phyloP scores from a whole-genome alignment of 2,113 vertebrate genomes.

The Heteronetta atricapilla region DNA sequence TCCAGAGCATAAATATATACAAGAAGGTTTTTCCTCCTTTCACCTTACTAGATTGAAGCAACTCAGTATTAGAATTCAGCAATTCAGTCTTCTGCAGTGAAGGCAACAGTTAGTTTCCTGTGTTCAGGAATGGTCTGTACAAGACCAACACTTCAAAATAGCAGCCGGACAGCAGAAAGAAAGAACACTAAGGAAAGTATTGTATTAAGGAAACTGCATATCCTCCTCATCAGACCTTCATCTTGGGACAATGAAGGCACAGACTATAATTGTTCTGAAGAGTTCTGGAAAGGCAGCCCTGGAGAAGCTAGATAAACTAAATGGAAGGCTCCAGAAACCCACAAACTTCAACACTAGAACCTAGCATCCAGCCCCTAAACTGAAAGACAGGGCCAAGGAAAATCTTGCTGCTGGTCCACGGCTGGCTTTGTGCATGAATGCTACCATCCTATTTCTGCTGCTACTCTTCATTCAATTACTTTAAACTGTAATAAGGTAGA shows the following conservation, averaged over 20 bases:
- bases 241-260: neutral
- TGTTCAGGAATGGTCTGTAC: neutral
- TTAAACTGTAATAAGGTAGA: neutral
- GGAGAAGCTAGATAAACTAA: neutral
- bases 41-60: neutral
- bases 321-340: neutral
- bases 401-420: neutral
- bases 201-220: neutral
- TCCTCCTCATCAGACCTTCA: neutral
- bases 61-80: neutral
- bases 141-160: neutral
- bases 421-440: neutral
- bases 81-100: neutral
- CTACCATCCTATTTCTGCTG: neutral
- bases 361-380: neutral
- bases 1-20: neutral
- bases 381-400: neutral
- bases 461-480: neutral
- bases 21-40: neutral
- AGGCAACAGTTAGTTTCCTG: neutral
- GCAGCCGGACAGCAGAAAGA: neutral
- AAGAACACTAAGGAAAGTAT: neutral
- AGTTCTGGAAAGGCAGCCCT: neutral
- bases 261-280: neutral
- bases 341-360: rapidly evolving